Percentiles rank a stretch among this genome's conserved stretches.
Conservation (phyloP, 2,113 vertebrate genomes). For the Glaucidium brasilianum region DNA sequence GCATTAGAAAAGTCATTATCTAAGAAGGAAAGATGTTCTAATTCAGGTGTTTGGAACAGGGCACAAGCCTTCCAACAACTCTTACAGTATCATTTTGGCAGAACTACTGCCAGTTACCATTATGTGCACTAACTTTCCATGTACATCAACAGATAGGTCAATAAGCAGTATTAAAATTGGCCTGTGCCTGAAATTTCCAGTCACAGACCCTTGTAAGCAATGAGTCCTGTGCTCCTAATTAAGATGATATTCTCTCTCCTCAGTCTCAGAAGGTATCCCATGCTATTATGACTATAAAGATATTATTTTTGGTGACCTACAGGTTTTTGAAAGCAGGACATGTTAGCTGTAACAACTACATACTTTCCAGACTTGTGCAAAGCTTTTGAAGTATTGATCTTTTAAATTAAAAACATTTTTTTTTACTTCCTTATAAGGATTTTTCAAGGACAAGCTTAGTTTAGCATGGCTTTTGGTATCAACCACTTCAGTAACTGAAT, state of each 20-base stretch:
- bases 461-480: slow-evolving; percentile 29
- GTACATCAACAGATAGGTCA: neutral
- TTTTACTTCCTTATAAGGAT: neutral
- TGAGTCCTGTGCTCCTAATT: neutral
- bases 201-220: neutral
- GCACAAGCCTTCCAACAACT: neutral
- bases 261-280: slow-evolving; percentile 17
- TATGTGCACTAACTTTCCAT: neutral
- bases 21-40: slow-evolving; percentile 40
- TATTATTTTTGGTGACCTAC: neutral
- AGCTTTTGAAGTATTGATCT: slow-evolving; percentile 14
- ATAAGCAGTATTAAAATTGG: neutral
- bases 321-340: slow-evolving; percentile 19
- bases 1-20: slow-evolving; percentile 61
- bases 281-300: slow-evolving; percentile 3
- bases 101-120: neutral
- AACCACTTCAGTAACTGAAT: slow-evolving; percentile 12
- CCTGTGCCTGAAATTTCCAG: slow-evolving; percentile 26
- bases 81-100: neutral
- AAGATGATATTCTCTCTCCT: slow-evolving; percentile 8
- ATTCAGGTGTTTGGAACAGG: slow-evolving; percentile 9
- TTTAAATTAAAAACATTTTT: neutral
- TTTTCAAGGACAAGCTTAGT: slow-evolving; percentile 8
- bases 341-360: neutral
- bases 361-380: neutral